phyloP scores from a whole-genome alignment of 2,888 invertebrate genomes.

The Cosmia trapezina region DNA sequence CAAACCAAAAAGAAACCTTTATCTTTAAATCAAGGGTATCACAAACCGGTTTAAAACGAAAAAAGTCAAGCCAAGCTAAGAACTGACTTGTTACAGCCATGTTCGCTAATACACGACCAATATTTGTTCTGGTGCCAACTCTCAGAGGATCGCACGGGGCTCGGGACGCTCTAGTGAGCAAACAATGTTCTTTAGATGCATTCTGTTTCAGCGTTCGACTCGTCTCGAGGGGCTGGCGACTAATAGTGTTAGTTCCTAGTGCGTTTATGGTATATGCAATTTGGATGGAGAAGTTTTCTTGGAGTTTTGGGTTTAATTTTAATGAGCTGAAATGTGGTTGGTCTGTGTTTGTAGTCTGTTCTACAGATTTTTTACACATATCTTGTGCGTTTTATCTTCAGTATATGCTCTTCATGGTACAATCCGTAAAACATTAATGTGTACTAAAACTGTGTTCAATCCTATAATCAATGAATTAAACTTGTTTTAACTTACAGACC shows the following conservation, averaged over 20 bases:
- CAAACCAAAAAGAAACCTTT: slow-evolving; percentile 43
- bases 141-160: slow-evolving; percentile 74
- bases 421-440: background rate
- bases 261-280: slow-evolving; percentile 59
- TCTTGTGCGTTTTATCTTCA: background rate
- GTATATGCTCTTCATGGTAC: background rate
- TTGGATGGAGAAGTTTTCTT: slow-evolving; percentile 45
- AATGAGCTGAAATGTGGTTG: slow-evolving; percentile 9
- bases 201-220: slow-evolving; percentile 68
- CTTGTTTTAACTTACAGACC: background rate
- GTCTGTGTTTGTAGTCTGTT: background rate
- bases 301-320: slow-evolving; percentile 26
- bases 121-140: slow-evolving; percentile 81
- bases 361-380: background rate
- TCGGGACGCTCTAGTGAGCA: slow-evolving; percentile 76
- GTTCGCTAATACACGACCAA: slow-evolving; percentile 85
- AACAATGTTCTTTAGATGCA: slow-evolving; percentile 83
- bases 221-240: slow-evolving; percentile 69
- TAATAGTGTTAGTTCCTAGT: slow-evolving; percentile 72
- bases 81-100: slow-evolving; percentile 81
- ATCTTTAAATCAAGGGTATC: slow-evolving; percentile 58
- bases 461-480: background rate
- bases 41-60: slow-evolving; percentile 61
- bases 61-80: slow-evolving; percentile 67
- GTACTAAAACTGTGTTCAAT: background rate